phyloP scores from a whole-genome alignment of 2,888 invertebrate genomes.

The Sinopyrophorus schimmeli region DNA sequence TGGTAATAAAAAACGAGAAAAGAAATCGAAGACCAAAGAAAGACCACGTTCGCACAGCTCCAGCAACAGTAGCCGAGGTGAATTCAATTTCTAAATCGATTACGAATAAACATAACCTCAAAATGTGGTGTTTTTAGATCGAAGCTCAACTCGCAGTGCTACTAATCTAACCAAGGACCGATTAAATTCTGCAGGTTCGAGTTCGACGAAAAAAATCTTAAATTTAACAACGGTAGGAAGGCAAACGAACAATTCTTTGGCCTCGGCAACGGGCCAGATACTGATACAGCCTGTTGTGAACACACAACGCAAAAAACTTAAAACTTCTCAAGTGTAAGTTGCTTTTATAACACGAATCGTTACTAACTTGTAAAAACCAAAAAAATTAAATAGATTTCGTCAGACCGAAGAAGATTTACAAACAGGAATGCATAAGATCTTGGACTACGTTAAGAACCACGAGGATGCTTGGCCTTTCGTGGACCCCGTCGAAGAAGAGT shows the following conservation, averaged over 20 bases:
- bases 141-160: background rate
- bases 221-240: slow-evolving; percentile 62
- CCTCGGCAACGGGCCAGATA: slow-evolving; percentile 82
- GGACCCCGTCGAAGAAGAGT: slow-evolving; percentile 90
- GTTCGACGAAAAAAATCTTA: no score
- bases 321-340: slow-evolving; percentile 71
- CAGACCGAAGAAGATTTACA: slow-evolving; percentile 83
- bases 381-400: slow-evolving; percentile 74
- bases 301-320: slow-evolving; percentile 60
- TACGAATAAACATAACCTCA: background rate
- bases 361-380: background rate
- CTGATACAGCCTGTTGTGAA: slow-evolving; percentile 64
- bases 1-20: slow-evolving; percentile 45
- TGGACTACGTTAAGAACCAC: slow-evolving; percentile 84
- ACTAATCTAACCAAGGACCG: background rate
- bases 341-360: background rate
- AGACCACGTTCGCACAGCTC: slow-evolving; percentile 34
- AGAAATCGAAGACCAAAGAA: slow-evolving; percentile 39
- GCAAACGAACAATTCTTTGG: slow-evolving; percentile 85
- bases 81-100: slow-evolving; percentile 1
- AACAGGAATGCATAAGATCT: slow-evolving; percentile 89
- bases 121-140: background rate
- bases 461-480: slow-evolving; percentile 94
- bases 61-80: slow-evolving; percentile 44
- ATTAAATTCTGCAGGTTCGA: no score